Percentiles rank a stretch among this genome's conserved stretches.
Evolutionary conservation across 1,140 invertebrate species (phyloP).

Genomic region (Formica selysi): DNA sequence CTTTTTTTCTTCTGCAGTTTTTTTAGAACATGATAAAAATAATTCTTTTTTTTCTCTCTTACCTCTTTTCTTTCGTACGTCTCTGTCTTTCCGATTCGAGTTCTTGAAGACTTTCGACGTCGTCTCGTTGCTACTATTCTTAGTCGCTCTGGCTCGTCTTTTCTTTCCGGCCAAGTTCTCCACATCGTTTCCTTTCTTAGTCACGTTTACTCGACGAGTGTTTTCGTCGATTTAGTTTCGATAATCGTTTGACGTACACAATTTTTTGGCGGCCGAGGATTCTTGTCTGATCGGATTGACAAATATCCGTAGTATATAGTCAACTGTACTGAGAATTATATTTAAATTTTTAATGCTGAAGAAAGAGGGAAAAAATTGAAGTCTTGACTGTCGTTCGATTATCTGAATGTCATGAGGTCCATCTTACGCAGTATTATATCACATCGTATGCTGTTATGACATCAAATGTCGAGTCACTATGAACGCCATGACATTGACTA

Average conservation of each 20-base stretch:
- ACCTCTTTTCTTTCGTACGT: background rate
- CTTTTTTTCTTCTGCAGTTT: background rate
- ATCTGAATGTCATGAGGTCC: background rate
- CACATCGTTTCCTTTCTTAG: slow-evolving; percentile 48
- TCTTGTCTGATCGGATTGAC: background rate
- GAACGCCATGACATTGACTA: slow-evolving; percentile 22
- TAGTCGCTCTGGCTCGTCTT: slow-evolving; percentile 51
- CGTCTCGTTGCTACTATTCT: slow-evolving; percentile 58
- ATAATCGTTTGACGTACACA: slow-evolving; percentile 6
- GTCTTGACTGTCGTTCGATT: slow-evolving; percentile 4
- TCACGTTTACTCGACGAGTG: slow-evolving; percentile 33
- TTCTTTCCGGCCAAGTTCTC: slow-evolving; percentile 43
- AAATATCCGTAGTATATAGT: background rate
- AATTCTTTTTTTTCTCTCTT: background rate
- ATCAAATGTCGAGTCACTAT: slow-evolving; percentile 35
- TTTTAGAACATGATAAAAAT: slow-evolving; percentile 14
- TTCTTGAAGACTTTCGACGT: slow-evolving; percentile 40
- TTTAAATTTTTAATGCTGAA: slow-evolving; percentile 20
- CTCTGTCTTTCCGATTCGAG: slow-evolving; percentile 37
- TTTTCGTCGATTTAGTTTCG: slow-evolving; percentile 40
- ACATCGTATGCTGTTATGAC: slow-evolving; percentile 6
- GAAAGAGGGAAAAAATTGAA: background rate
- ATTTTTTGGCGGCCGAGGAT: slow-evolving; percentile 17
- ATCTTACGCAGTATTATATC: background rate
- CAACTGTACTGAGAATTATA: background rate